These are phyloP conservation scores for Ochotona curzoniae DNA, from an alignment of 2,113 vertebrate species.

Conservation along the genomic window DNA sequence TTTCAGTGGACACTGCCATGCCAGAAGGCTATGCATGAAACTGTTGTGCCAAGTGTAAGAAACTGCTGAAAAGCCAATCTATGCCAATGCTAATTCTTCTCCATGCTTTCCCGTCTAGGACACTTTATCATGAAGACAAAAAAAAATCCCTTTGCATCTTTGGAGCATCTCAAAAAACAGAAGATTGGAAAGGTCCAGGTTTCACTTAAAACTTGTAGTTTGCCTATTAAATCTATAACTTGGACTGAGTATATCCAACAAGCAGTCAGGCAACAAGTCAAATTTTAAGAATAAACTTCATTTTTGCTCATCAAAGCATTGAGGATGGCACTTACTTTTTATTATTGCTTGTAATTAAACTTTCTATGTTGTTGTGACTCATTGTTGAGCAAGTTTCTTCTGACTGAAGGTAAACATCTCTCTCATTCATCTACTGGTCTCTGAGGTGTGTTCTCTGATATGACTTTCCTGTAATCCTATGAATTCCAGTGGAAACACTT, in stretches of 20 bases:
- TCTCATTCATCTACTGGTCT: not conserved
- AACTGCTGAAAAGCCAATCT: too few species aligned
- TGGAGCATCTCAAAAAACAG: not conserved
- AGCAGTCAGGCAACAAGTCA: not conserved
- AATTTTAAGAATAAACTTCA: not conserved
- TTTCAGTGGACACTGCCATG: not conserved
- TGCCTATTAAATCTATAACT: not conserved
- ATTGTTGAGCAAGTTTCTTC: not conserved
- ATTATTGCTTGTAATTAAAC: not conserved
- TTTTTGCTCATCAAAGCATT: not conserved
- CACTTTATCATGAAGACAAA: not conserved
- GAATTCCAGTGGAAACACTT: not conserved
- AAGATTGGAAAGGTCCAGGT: not conserved
- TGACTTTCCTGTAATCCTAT: not conserved
- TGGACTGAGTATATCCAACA: not conserved
- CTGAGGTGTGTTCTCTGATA: not conserved
- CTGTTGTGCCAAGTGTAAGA: not conserved
- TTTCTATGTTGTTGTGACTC: too few species aligned
- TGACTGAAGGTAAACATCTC: not conserved
- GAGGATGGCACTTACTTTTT: not conserved
- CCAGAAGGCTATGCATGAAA: not conserved
- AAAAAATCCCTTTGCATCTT: too few species aligned
- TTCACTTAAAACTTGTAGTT: not conserved
- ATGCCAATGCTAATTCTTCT: accelerated
- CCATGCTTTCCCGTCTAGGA: not conserved